Evolutionary conservation across 2,888 invertebrate species (phyloP), one percentile per base, ranked within the genome.

Genomic region (Seira musarum): DNA sequence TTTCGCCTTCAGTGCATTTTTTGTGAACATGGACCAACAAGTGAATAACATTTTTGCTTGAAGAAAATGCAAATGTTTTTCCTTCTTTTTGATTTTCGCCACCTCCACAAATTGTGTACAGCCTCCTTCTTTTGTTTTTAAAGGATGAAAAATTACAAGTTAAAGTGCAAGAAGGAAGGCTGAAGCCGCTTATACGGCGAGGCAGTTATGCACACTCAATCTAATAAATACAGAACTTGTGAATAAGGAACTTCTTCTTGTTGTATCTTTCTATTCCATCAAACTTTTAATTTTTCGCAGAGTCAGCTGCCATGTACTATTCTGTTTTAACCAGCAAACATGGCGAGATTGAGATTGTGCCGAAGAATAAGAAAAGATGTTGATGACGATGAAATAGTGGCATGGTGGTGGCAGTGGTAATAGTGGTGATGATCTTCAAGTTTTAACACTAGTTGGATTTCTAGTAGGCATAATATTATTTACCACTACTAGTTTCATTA

Each of bases 351-450:
- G 40, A 40, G 40, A 40, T 40, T 8, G n/a, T n/a, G n/a, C n/a
- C n/a, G 13, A 40, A 8, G 40, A 40, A 40, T 8, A 40, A 40
- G 40, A 40, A 40, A 53, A 40, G 49, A 53, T 53, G 49, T 19
- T 66, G 19, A 53, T 49, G 53, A 21, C 13, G 24, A 46, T 53
- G 53, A 22, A n/a, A 21, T 46, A 70, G 22, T 30, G 22, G 25
- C 24, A 57, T 68, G 68, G 57, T 57, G 68, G 68, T 17, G 57
- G 61, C 21, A n/a, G 17, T 57, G 46, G 46, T n/a, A 6, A 6
- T 57, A 17, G 57, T n/a, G 57, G 35, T 22, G 21, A 72, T 64
- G 64, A 24, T 63, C 46, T 64, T 63, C 19, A 72, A 61, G 19
- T 24, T 25, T 22, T 40, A 24, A 49, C 21, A 40, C 30, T 57